Conservation (phyloP, 2,113 vertebrate genomes). For the Mesocricetus auratus region DNA sequence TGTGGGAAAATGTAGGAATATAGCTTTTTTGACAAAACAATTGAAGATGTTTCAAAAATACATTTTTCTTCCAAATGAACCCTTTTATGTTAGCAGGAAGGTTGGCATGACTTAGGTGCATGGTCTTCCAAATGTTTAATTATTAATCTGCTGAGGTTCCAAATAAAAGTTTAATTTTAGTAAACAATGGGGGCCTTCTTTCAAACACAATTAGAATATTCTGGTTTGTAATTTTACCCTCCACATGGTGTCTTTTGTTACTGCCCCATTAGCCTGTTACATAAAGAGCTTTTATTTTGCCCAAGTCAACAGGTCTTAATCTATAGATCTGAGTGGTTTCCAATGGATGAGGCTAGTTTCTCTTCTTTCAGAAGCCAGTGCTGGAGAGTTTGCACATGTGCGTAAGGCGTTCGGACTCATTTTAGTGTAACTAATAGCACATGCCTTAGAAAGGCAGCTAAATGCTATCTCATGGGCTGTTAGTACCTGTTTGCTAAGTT, state of each 20-base stretch:
- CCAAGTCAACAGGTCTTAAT: conserved; percentile 3
- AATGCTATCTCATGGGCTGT: not conserved
- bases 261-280: not conserved
- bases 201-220: conserved; percentile 42
- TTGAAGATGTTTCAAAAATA: conserved; percentile 1
- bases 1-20: conserved; percentile 23
- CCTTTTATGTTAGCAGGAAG: not conserved
- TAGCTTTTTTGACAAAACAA: conserved; percentile 40
- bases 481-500: conserved; percentile 6
- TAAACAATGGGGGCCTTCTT: conserved; percentile 46
- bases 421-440: not conserved
- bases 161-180: conserved; percentile 60
- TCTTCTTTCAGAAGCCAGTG: not conserved
- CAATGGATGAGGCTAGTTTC: not conserved
- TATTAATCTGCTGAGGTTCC: conserved; percentile 42
- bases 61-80: not conserved
- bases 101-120: conserved; percentile 36
- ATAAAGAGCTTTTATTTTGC: conserved; percentile 61
- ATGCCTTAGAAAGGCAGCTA: not conserved
- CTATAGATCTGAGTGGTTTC: not conserved
- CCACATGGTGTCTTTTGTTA: conserved; percentile 30
- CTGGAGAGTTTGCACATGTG: not conserved
- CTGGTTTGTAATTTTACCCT: conserved; percentile 31
- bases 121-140: conserved; percentile 21
- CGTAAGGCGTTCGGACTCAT: not conserved